Conservation (phyloP, 2,113 vertebrate genomes). For the Peromyscus leucopus region DNA sequence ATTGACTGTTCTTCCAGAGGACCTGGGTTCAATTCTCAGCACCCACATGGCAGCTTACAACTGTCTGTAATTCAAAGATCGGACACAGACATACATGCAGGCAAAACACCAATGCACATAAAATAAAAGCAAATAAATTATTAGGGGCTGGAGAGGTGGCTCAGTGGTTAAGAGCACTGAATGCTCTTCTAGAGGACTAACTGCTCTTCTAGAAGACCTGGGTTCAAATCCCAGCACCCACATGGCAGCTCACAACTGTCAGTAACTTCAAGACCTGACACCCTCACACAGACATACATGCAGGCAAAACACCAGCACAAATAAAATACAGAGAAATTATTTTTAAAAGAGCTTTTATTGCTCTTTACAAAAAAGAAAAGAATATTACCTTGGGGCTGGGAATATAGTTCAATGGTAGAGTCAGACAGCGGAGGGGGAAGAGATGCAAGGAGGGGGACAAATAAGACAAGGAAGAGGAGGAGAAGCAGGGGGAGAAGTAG, state of each 20-base stretch:
- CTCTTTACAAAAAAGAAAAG: background rate
- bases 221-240: background rate
- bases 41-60: background rate
- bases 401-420: background rate
- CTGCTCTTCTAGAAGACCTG: background rate
- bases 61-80: background rate
- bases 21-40: background rate
- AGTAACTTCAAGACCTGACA: background rate
- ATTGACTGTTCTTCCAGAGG: background rate
- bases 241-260: background rate
- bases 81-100: background rate
- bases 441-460: background rate
- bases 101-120: background rate
- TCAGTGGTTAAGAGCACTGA: background rate
- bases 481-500: background rate
- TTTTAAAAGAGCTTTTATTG: background rate
- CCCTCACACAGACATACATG: background rate
- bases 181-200: background rate
- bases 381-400: background rate
- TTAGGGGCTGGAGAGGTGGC: background rate
- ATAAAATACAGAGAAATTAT: background rate
- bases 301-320: background rate
- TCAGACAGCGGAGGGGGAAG: too few relatives aligned
- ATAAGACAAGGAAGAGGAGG: background rate
- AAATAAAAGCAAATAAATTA: background rate